Base-by-base conservation (phyloP, 2,888 invertebrate genomes). In the Rapana venosa region DNA sequence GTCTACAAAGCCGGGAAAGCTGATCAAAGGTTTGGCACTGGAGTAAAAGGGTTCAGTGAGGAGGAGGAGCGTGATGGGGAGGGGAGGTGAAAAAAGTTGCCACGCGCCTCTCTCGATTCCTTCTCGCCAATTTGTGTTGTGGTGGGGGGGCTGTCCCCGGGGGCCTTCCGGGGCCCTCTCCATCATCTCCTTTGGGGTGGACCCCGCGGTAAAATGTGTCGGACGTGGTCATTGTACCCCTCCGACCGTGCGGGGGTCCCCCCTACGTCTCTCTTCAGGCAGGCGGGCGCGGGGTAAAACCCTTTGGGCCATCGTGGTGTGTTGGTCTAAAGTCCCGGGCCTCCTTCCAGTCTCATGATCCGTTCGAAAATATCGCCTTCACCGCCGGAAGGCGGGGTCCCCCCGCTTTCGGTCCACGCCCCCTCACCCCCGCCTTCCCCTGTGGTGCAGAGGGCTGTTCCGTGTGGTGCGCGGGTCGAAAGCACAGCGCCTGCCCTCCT, bases 291-390 rank as follows among this genome's bases (percentile, higher is more conserved):
- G 94, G 96, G 22, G 94, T 96, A 20, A 96, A 96, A 91, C 96
- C 96, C 0, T 92, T 96, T n/a, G n/a, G 58, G 95, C 96, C 8
- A 95, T 96, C 89, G 95, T 96, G 6, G 95, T 96, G 94, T 96
- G 86, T 95, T 96, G 15, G 96, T 96, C 22, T 96, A 32, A 96
- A 97, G 96, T 96, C 96, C n/a, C 95, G 96, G 35, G 96, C 96
- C 1, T 96, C 96, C 36, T 92, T 96, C 15, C 96, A 96, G 91
- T n/a, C 94, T 97, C 86, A 95, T 96, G 35, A 94, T 95, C 20
- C 95, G 96, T 91, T 95, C 96, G 95, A 94, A 74, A 96, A 96
- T 20, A 90, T 95, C 15, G 91, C 90, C 1, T 90, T 96, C 92
- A 95, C 93, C 11, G 91, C 91, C 11, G 17, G 88, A 91, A 1